These are phyloP conservation scores for Spicauda simplicius DNA, from an alignment of 2,888 invertebrate species.

Conservation along the genomic window DNA sequence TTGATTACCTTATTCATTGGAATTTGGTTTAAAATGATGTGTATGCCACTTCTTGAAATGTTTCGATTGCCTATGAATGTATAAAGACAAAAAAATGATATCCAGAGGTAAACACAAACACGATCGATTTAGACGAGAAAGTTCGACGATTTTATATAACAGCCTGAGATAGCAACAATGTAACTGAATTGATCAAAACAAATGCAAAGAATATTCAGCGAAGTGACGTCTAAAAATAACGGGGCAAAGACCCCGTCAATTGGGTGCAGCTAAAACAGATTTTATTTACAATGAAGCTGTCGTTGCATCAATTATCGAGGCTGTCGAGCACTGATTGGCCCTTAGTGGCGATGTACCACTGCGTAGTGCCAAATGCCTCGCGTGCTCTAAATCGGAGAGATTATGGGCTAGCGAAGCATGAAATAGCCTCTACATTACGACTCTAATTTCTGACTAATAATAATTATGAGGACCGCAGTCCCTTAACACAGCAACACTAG, in stretches of 20 bases:
- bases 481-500: too few relatives aligned
- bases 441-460: conserved; percentile 1
- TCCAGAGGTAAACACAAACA: too few relatives aligned
- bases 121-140: too few relatives aligned
- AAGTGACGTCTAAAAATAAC: conserved; percentile 12
- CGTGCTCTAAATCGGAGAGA: conserved; percentile 3
- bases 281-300: conserved; percentile 33
- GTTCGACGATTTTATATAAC: too few relatives aligned
- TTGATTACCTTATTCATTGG: too few relatives aligned
- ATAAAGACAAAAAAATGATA: too few relatives aligned
- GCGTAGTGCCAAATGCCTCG: conserved; percentile 24
- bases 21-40: too few relatives aligned
- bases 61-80: too few relatives aligned
- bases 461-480: too few relatives aligned
- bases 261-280: conserved; percentile 16
- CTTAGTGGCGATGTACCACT: conserved; percentile 5
- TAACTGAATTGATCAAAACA: neutral
- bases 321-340: conserved; percentile 25
- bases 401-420: neutral
- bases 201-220: conserved; percentile 17
- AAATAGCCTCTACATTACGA: neutral
- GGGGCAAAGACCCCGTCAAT: conserved; percentile 26
- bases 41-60: too few relatives aligned
- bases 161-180: neutral
- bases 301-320: conserved; percentile 24